phyloP scores from a whole-genome alignment of 2,797 vertebrate species.

The Mus caroli region DNA sequence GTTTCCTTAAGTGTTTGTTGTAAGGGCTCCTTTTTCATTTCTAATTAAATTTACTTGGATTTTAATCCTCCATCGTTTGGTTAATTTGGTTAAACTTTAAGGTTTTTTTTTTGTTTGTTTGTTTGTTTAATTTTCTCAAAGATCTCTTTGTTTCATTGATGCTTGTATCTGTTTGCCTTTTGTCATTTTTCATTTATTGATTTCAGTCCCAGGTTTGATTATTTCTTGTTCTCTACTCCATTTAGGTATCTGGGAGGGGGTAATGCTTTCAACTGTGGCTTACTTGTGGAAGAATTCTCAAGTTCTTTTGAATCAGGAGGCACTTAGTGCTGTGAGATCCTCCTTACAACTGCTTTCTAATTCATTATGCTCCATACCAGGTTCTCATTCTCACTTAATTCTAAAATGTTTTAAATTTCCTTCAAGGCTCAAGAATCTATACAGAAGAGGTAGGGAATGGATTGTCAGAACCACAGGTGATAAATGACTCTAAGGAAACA shows the following conservation, averaged over 20 bases:
- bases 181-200: neutral
- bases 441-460: neutral
- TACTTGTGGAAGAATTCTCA: neutral
- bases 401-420: neutral
- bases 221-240: neutral
- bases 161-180: neutral
- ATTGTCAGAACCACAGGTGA: neutral
- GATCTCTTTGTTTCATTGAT: neutral
- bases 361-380: no score
- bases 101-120: neutral
- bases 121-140: neutral
- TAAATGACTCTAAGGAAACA: neutral
- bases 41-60: neutral
- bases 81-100: neutral
- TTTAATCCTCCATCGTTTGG: neutral
- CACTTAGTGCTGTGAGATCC: neutral
- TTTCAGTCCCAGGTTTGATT: neutral
- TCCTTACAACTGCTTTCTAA: neutral
- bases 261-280: neutral
- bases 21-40: neutral
- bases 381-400: neutral
- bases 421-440: neutral
- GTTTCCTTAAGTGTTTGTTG: neutral
- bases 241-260: neutral
- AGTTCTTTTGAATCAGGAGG: neutral